A percentile compares a stretch with the other conserved stretches of the same genome.
Evolutionary conservation across 1,140 invertebrate species (phyloP).

Genomic region (Trichonephila inaurata): DNA sequence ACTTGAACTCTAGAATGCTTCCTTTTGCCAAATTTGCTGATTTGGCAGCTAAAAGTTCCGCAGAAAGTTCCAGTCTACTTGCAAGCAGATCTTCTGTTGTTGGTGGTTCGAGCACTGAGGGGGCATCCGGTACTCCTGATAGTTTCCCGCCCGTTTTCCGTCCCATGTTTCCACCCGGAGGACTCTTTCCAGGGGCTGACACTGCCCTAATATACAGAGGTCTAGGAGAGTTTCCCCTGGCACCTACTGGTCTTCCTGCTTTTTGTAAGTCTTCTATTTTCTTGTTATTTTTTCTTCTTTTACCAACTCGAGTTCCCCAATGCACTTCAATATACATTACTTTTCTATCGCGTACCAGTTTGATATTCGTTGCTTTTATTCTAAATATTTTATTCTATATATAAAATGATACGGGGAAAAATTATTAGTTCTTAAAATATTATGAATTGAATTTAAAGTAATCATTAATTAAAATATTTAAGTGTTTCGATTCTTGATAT

Average conservation of each 20-base stretch:
- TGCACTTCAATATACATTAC: too few relatives aligned
- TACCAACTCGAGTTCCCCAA: too few relatives aligned
- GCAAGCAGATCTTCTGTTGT: constrained; percentile 32
- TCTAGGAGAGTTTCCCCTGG: constrained; percentile 72
- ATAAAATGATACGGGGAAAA: too few relatives aligned
- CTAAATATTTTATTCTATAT: too few relatives aligned
- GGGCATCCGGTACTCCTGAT: constrained; percentile 60
- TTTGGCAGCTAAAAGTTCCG: constrained; percentile 54
- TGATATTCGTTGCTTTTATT: too few relatives aligned
- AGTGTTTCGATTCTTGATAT: too few relatives aligned
- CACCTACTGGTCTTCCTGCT: constrained; percentile 83
- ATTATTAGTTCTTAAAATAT: too few relatives aligned
- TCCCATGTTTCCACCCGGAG: constrained; percentile 79
- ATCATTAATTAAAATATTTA: too few relatives aligned
- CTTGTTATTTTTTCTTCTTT: background rate
- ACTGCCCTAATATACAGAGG: constrained; percentile 71
- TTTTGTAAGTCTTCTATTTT: constrained; percentile 83
- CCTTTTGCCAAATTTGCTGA: constrained; percentile 74
- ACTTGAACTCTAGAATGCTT: constrained; percentile 73
- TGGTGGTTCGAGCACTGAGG: background rate
- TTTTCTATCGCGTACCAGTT: too few relatives aligned
- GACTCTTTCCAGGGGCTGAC: constrained; percentile 82
- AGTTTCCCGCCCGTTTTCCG: constrained; percentile 78
- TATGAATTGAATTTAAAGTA: too few relatives aligned
- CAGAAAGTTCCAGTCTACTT: constrained; percentile 39